Evolutionary conservation across 2,888 invertebrate genomes (phyloP), one percentile per base, ranked within the genome.

Genomic region (Lampropteryx suffumata): DNA sequence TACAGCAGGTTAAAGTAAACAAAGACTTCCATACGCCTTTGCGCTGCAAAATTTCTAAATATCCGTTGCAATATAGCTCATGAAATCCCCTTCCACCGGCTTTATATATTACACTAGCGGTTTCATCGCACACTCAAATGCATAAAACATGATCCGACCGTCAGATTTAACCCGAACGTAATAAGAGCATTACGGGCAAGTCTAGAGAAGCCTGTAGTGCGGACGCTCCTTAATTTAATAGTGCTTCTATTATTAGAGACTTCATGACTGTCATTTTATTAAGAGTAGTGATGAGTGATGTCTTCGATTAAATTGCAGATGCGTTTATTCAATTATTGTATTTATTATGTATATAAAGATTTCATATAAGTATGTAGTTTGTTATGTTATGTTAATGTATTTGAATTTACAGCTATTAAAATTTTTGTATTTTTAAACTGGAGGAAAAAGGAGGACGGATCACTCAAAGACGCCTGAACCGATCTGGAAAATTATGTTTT

Each of bases 131-230:
- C 79, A 80, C 83, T 80, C 73, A 79, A 82, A 89, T 89, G 88
- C 88, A 89, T 89, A 87, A 89, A 86, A 88, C 89, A 88, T 89
- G 89, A 88, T 83, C 80, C 79, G 73, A 65, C 71, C 85, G 84
- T 87, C 85, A 86, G 89, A 88, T 88, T 88, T 88, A 88, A 89
- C 85, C 86, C 83, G 80, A 78, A 79, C 76, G 87, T 86, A 88
- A 89, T 89, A 89, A 88, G 84, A 87, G 76, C 83, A 88, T 86
- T 84, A 84, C 68, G 74, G 74, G 69, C 71, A 74, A 59, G 71
- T 71, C 71, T 71, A 69, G 67, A 65, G 67, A 70, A 69, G 70
- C 61, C 65, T 61, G 57, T 46, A 50, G 59, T 62, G 60, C 63
- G 65, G 63, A 67, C 63, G 69, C 62, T 64, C 67, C 70, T 71